Evolutionary conservation across 2,797 vertebrate genomes (phyloP), one percentile per base, ranked within the genome.

Genomic region (Fundulus diaphanus): DNA sequence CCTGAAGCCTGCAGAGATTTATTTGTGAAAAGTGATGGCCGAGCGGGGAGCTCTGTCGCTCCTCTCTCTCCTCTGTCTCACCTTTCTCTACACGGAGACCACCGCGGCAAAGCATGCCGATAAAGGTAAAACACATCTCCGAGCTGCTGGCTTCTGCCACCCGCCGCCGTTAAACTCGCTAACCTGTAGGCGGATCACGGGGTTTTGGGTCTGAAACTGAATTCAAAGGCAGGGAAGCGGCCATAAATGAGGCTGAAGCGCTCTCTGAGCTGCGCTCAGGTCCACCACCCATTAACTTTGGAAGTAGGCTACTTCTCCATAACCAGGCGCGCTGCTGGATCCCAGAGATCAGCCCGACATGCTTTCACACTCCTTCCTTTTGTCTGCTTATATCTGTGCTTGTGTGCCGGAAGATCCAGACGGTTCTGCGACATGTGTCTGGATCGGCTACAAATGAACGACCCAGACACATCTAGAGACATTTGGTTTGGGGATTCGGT

Each of bases 61-160:
- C 93, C 94, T 95, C 95, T 93, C 94, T 94, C 92, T 96, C 88
- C 93, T 95, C 89, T 95, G 94, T 87, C 93, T 96, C 95, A 94
- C 93, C 94, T 94, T 90, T 83, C 91, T 94, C 87, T 72, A 22
- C 91, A 74, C 92, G 69, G 87, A 90, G 82, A 84, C 87, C 85
- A 82, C 88, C 79, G 89, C 90, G 57, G 93, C 93, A 9, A 94
- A 87, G 87, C 94, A 94, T 93, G 94, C 89, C 87, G 94, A 95
- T 85, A 96, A 94, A 96, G 95, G 95, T 96, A 93, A 93, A 82
- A 31, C 68, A 18, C 72, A 7, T 66, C 49, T 5, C 7, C 0
- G 27, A 72, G 65, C 27, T 24, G 59, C 5, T 72, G 75, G 65
- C 27, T 74, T 68, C 46, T 22, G 51, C 56, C 72, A 37, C 9